These are phyloP conservation scores for Saguinus imperator DNA, from an alignment of 2,113 vertebrate species.

Conservation along the genomic window DNA sequence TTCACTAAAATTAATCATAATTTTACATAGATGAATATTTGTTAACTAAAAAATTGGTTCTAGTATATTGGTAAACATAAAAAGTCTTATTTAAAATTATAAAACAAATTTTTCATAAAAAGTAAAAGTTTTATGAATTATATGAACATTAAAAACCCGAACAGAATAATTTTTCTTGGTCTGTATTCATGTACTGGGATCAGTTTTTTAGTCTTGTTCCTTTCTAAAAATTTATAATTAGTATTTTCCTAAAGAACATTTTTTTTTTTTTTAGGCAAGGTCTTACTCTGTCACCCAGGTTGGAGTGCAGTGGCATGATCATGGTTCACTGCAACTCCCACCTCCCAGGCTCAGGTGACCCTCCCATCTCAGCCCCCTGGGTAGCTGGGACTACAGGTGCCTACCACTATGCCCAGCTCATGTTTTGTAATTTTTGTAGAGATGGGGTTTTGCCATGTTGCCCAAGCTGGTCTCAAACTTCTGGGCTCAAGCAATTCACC, in stretches of 20 bases:
- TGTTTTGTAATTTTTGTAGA: too few species aligned
- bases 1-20: background rate
- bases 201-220: background rate
- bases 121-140: background rate
- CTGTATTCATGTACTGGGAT: background rate
- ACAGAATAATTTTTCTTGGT: background rate
- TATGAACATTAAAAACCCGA: background rate
- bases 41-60: background rate
- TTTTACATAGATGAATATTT: background rate
- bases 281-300: too few species aligned
- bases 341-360: too few species aligned
- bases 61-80: background rate
- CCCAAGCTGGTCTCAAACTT: too few species aligned
- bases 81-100: background rate
- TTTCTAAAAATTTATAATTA: background rate
- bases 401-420: too few species aligned
- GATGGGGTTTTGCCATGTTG: too few species aligned
- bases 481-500: too few species aligned
- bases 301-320: too few species aligned
- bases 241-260: background rate
- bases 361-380: too few species aligned
- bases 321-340: too few species aligned
- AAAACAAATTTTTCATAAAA: background rate
- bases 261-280: too few species aligned
- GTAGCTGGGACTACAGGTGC: too few species aligned